Percentiles rank a stretch among this genome's conserved stretches.
Conservation (phyloP, 2,797 vertebrate genomes). For the Pelodytes ibericus region DNA sequence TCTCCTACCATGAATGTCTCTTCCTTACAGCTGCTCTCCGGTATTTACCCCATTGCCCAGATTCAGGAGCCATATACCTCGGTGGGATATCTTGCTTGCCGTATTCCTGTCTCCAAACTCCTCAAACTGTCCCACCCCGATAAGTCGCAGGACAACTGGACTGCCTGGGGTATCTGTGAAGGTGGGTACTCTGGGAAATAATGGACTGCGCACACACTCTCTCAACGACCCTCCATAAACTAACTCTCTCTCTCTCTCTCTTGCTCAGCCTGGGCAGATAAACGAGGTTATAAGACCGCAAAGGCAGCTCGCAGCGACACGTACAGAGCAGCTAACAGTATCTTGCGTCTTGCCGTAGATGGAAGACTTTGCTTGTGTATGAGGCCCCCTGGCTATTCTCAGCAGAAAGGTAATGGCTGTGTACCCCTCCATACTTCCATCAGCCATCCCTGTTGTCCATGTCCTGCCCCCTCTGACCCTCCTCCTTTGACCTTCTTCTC, state of each 20-base stretch:
- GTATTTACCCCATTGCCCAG: conserved; percentile 90
- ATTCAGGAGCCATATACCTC: conserved; percentile 92
- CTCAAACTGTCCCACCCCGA: conserved; percentile 82
- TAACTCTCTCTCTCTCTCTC: conserved; percentile 29
- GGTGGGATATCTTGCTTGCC: conserved; percentile 86
- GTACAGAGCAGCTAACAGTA: conserved; percentile 89
- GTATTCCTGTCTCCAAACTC: conserved; percentile 74
- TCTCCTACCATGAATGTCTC: neutral
- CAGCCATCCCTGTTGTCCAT: too few species aligned
- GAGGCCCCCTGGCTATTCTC: conserved; percentile 79
- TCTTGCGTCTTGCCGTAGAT: conserved; percentile 85
- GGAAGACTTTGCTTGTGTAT: conserved; percentile 88
- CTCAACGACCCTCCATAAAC: too few species aligned
- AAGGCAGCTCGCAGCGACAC: conserved; percentile 88
- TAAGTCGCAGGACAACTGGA: conserved; percentile 72
- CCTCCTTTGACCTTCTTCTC: conserved; percentile 15
- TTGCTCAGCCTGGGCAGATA: conserved; percentile 87
- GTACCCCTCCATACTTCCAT: too few species aligned
- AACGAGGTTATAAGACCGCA: conserved; percentile 88
- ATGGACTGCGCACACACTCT: too few species aligned
- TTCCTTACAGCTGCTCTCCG: conserved; percentile 79
- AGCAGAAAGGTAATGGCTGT: conserved; percentile 76
- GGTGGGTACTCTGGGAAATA: too few species aligned
- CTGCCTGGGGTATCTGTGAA: conserved; percentile 92
- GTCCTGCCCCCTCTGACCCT: neutral